Evolutionary conservation across 2,888 invertebrate genomes (phyloP).

Genomic region (Germaria angustata): DNA sequence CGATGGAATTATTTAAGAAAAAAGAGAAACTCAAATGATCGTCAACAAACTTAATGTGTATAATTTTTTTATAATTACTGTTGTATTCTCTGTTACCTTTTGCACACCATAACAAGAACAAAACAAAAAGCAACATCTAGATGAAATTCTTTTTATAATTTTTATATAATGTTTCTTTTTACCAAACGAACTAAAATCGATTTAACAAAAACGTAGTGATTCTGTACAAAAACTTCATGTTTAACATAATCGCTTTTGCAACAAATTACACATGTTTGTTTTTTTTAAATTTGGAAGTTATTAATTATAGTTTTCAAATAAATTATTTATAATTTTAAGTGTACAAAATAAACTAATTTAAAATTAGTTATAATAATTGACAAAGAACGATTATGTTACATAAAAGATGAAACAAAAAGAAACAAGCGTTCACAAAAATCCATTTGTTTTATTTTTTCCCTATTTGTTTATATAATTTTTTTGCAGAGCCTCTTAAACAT

Average conservation of each 20-base stretch:
- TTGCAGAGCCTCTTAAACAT: not conserved
- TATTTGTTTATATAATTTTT: not conserved
- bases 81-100: conserved; percentile 10
- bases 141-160: conserved; percentile 26
- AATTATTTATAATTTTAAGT: conserved; percentile 61
- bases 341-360: conserved; percentile 42
- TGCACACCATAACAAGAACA: conserved; percentile 32
- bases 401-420: conserved; percentile 39
- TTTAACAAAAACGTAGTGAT: conserved; percentile 19
- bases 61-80: conserved; percentile 23
- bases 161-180: conserved; percentile 13
- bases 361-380: conserved; percentile 50
- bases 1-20: conserved; percentile 17
- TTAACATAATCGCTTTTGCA: conserved; percentile 44
- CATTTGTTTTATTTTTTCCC: conserved; percentile 39
- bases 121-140: conserved; percentile 31
- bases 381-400: conserved; percentile 47
- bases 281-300: conserved; percentile 56
- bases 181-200: not conserved
- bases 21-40: conserved; percentile 49
- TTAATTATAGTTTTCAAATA: conserved; percentile 49
- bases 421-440: conserved; percentile 27
- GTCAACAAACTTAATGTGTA: conserved; percentile 40
- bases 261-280: conserved; percentile 10
- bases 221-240: conserved; percentile 44